Percentiles rank a stretch among this genome's conserved stretches.
Evolutionary conservation across 2,113 vertebrate species (phyloP).

Genomic region (Eurypyga helias): DNA sequence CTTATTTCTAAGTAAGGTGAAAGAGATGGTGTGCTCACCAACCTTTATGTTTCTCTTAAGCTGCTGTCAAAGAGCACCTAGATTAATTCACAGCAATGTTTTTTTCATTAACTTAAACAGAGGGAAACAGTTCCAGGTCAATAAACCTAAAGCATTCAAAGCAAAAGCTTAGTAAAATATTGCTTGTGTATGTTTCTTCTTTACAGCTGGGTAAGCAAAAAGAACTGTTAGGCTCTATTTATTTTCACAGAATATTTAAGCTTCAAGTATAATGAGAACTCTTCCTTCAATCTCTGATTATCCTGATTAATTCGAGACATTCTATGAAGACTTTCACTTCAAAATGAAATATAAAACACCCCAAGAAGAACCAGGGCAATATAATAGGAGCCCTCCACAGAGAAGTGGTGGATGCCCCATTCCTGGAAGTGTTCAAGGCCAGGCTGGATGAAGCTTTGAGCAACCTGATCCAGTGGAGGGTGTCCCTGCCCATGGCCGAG

Average conservation of each 20-base stretch:
- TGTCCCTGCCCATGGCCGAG: no score
- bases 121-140: background rate
- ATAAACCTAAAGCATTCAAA: background rate
- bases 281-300: background rate
- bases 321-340: background rate
- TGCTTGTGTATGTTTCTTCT: background rate
- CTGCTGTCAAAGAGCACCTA: background rate
- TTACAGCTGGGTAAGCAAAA: background rate
- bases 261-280: background rate
- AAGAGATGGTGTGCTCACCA: background rate
- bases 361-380: background rate
- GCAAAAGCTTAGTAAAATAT: constrained; percentile 10
- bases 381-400: background rate
- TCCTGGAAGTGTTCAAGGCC: no score
- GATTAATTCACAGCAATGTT: background rate
- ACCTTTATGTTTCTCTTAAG: background rate
- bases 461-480: no score
- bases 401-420: no score
- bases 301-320: background rate
- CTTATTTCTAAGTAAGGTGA: background rate
- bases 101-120: background rate
- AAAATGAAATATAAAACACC: background rate
- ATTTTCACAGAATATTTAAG: background rate
- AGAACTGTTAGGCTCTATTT: background rate
- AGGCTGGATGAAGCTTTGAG: no score